phyloP scores from a whole-genome alignment of 2,888 invertebrate species.

The Rhagonycha lutea region DNA sequence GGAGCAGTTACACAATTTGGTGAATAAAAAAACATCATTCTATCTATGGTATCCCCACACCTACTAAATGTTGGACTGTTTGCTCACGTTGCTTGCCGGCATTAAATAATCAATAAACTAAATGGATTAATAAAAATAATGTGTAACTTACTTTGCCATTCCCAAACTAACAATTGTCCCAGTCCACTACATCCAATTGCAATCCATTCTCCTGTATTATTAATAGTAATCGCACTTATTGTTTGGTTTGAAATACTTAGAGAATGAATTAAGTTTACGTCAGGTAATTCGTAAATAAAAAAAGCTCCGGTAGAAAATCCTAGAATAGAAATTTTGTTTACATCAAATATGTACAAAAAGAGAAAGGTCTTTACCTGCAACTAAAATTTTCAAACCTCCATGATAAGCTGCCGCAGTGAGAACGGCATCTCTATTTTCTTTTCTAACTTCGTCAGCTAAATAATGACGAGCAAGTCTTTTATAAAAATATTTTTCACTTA shows the following conservation, averaged over 20 bases:
- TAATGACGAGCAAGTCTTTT: constrained; percentile 75
- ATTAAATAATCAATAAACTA: neutral
- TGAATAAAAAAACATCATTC: no score
- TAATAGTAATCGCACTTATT: constrained; percentile 81
- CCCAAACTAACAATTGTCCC: constrained; percentile 98
- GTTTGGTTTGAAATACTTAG: constrained; percentile 83
- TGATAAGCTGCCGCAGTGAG: constrained; percentile 87
- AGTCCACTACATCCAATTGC: constrained; percentile 85
- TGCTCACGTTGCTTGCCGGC: no score
- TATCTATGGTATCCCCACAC: no score
- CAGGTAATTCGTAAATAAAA: constrained; percentile 92
- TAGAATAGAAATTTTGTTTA: constrained; percentile 34
- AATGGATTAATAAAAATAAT: neutral
- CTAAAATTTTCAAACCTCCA: constrained; percentile 75
- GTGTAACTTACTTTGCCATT: constrained; percentile 85
- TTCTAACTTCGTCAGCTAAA: constrained; percentile 71
- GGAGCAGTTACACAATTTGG: no score
- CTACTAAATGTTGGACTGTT: no score
- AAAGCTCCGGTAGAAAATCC: constrained; percentile 92
- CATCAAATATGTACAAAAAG: neutral
- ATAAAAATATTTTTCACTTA: constrained; percentile 63
- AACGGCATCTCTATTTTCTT: constrained; percentile 63
- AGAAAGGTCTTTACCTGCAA: constrained; percentile 61
- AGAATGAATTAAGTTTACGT: constrained; percentile 89
- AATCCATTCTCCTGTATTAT: constrained; percentile 93